Evolutionary conservation across 2,113 vertebrate species (phyloP), one percentile per base, ranked within the genome.

Genomic region (Himantopus leucocephalus): DNA sequence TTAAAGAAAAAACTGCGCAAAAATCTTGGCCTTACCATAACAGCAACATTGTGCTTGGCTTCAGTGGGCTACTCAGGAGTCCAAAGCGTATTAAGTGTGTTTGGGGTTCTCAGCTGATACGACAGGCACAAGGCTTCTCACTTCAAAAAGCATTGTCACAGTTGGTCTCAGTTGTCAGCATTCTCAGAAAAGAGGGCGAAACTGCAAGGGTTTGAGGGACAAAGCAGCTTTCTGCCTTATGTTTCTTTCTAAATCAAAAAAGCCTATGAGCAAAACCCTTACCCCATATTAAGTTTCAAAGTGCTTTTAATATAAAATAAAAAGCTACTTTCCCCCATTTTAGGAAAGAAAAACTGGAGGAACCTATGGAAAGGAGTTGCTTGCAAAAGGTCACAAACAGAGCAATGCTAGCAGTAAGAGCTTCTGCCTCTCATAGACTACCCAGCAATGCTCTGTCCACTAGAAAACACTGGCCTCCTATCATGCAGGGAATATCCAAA

Each of bases 21-120:
- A 86, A 88, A 91, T 95, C 56, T 88, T 93, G 75, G 85, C 92
- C 68, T 92, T 93, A 43, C 60, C 12, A 3, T 85, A 95, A 85
- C 74, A 92, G 85, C 71, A 96, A 93, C 87, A 82, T 88, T 97
- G 81, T 96, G 84, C 24, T 96, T 93, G 87, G 87, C 87, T 94
- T 85, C 81, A 29, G 3, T 39, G 39, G 58, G 32, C 18, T 91
- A 35, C 62, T 91, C 60, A 56, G 70, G 56, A 94, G 35, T 78
- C 76, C 80, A 91, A 93, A 60, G 64, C 56, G 60, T 39, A 62
- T 77, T 63, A 90, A 85, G 50, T 15, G 37, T 59, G 35, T 67
- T 84, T 83, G 43, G 67, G 83, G 86, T 84, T 92, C 72, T 77
- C 83, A 92, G 76, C 15, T 93, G 83, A 86, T 88, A 84, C 0